Evolutionary conservation across 2,797 vertebrate genomes (phyloP).

Genomic region (Pseudochirops corinnae): DNA sequence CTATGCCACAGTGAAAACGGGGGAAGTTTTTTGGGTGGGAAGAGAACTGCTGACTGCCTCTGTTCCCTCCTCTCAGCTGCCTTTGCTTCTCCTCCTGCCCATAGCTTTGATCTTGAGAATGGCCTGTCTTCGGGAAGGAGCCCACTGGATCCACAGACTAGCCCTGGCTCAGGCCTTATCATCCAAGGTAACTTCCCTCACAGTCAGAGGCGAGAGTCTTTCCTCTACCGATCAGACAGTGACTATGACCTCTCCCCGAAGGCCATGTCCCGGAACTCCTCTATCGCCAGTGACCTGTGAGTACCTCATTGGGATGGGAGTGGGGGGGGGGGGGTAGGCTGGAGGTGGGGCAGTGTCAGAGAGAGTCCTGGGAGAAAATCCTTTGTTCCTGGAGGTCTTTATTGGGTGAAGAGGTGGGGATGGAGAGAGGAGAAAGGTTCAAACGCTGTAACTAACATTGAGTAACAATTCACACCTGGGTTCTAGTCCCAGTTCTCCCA

Average conservation of each 20-base stretch:
- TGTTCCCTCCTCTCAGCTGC: rapidly evolving
- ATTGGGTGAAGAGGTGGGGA: neutral
- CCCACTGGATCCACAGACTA: conserved; percentile 89
- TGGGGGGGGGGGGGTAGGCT: too few relatives aligned
- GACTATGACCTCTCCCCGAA: conserved; percentile 95
- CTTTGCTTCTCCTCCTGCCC: conserved; percentile 15
- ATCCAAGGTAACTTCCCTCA: conserved; percentile 90
- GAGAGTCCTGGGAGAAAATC: neutral
- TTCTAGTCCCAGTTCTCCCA: neutral
- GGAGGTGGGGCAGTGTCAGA: neutral
- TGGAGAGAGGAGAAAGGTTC: neutral
- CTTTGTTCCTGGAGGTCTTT: neutral
- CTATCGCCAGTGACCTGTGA: conserved; percentile 94
- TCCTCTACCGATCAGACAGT: conserved; percentile 96
- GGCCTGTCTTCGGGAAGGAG: conserved; percentile 88
- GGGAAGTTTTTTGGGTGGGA: conserved; percentile 33
- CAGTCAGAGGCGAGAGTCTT: conserved; percentile 94
- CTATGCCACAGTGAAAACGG: neutral
- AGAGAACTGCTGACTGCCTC: neutral
- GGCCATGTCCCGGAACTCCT: conserved; percentile 92
- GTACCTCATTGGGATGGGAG: conserved; percentile 72
- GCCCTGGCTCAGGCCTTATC: conserved; percentile 89
- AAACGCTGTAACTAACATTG: neutral
- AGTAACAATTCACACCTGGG: neutral
- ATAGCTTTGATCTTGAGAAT: conserved; percentile 96